phyloP scores from a whole-genome alignment of 2,888 invertebrate genomes.

The Galerucella calmariensis region DNA sequence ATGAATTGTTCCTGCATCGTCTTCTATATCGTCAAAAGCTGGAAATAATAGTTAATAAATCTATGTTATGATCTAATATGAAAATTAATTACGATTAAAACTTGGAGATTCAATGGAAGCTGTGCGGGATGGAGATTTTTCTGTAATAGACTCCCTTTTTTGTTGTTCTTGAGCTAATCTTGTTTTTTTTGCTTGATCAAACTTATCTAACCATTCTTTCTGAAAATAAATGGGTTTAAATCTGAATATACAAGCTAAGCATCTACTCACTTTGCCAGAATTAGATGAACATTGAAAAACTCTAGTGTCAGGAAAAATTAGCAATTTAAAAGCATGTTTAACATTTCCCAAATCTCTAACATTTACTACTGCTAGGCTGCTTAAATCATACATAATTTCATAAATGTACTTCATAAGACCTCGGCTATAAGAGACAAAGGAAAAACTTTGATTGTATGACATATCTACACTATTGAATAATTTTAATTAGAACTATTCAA shows the following conservation, averaged over 20 bases:
- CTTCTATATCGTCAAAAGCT: conserved; percentile 65
- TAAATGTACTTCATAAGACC: conserved; percentile 86
- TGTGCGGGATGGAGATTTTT: conserved; percentile 65
- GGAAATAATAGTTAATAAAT: conserved; percentile 23
- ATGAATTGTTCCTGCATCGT: conserved; percentile 58
- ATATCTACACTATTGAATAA: too few species aligned
- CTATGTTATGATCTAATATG: conserved; percentile 3
- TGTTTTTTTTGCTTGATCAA: conserved; percentile 89
- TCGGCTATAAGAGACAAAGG: conserved; percentile 63
- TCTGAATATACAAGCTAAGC: neutral
- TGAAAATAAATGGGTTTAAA: conserved; percentile 61
- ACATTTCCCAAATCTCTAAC: conserved; percentile 90
- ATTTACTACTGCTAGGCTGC: conserved; percentile 93
- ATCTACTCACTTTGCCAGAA: conserved; percentile 63
- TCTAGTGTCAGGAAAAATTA: conserved; percentile 93
- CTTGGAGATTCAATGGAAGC: conserved; percentile 65
- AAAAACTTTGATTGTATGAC: neutral
- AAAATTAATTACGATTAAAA: conserved; percentile 59
- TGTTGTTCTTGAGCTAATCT: conserved; percentile 74
- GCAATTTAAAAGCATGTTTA: conserved; percentile 92
- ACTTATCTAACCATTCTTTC: conserved; percentile 94
- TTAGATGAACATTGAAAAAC: conserved; percentile 90
- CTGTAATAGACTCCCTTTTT: conserved; percentile 60
- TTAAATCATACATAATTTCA: conserved; percentile 85
- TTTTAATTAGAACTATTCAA: too few species aligned